Evolutionary conservation across 2,888 invertebrate species (phyloP).

Genomic region (Euplagia quadripunctaria): DNA sequence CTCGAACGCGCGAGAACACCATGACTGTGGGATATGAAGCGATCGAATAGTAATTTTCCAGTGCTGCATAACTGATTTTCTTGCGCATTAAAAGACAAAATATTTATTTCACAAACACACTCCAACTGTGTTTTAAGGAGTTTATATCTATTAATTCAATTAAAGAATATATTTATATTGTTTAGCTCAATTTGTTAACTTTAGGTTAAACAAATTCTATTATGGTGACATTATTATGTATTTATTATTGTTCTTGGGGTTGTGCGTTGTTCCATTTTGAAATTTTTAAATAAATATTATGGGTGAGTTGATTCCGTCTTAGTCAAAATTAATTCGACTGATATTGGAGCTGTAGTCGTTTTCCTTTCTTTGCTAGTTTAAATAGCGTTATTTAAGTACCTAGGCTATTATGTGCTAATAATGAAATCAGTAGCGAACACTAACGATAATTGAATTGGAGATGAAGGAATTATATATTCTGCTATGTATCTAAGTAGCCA

Average conservation of each 20-base stretch:
- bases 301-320: constrained; percentile 78
- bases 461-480: constrained; percentile 42
- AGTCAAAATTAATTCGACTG: constrained; percentile 76
- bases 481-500: constrained; percentile 35
- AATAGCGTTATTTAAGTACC: constrained; percentile 43
- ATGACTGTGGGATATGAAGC: constrained; percentile 58
- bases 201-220: constrained; percentile 76
- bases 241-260: constrained; percentile 71
- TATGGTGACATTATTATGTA: constrained; percentile 57
- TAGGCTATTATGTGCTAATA: constrained; percentile 43
- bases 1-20: constrained; percentile 63
- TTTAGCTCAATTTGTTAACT: constrained; percentile 82
- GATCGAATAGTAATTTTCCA: constrained; percentile 66
- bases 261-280: constrained; percentile 77
- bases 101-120: constrained; percentile 38
- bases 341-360: constrained; percentile 62
- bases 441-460: constrained; percentile 45
- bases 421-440: constrained; percentile 40
- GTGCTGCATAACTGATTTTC: constrained; percentile 48
- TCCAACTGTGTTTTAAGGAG: constrained; percentile 37
- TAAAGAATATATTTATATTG: constrained; percentile 54
- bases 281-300: constrained; percentile 59
- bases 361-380: constrained; percentile 55
- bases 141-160: constrained; percentile 55
- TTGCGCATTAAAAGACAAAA: constrained; percentile 52